These are phyloP conservation scores for Drosophila carrolli DNA, from an alignment of 1,140 invertebrate species.

Conservation along the genomic window DNA sequence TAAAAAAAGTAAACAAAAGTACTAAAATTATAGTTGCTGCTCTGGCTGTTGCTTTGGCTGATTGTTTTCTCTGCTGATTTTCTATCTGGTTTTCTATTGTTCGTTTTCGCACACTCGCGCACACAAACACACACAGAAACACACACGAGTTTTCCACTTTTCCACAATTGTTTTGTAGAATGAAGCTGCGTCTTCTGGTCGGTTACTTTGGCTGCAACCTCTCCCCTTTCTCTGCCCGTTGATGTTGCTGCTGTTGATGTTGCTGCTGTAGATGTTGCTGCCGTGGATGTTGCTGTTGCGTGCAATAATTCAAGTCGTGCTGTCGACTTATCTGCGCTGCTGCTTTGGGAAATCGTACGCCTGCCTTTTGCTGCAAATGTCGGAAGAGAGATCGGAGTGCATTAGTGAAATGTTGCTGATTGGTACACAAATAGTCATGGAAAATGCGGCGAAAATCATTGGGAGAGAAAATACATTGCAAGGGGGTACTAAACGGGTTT, in stretches of 20 bases:
- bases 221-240: constrained; percentile 35
- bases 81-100: constrained; percentile 79
- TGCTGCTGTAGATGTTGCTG: constrained; percentile 42
- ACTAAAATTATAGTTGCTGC: constrained; percentile 46
- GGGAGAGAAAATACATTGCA: constrained; percentile 23
- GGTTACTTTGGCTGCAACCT: constrained; percentile 29
- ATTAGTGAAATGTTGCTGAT: constrained; percentile 59
- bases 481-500: constrained; percentile 13
- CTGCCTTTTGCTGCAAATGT: constrained; percentile 67
- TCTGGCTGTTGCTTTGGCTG: constrained; percentile 45
- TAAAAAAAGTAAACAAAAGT: constrained; percentile 42
- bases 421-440: constrained; percentile 36
- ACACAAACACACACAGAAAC: constrained; percentile 7
- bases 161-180: constrained; percentile 77
- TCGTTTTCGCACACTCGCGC: constrained; percentile 55
- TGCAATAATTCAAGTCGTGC: constrained; percentile 84
- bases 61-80: constrained; percentile 65
- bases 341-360: constrained; percentile 77
- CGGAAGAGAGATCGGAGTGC: constrained; percentile 53
- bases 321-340: constrained; percentile 81
- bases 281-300: constrained; percentile 53
- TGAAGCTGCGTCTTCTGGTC: constrained; percentile 48
- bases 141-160: constrained; percentile 44
- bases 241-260: constrained; percentile 36
- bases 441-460: constrained; percentile 29